Base-by-base conservation (phyloP, 2,797 vertebrate genomes). In the Phrynocephalus vlangalii region DNA sequence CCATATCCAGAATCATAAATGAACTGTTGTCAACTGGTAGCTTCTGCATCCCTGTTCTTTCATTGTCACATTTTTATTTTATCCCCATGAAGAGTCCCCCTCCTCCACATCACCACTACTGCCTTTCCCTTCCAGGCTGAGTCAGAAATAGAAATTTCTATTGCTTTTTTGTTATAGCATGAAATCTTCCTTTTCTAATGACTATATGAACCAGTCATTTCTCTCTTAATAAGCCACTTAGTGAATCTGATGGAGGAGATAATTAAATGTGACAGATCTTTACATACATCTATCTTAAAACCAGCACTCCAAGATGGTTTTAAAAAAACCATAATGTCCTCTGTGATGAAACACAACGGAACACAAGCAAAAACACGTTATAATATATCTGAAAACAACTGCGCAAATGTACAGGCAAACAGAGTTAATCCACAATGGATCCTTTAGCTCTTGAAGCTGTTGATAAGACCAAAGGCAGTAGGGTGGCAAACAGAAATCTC, bases 251-350 rank as follows among this genome's bases (percentile, higher is more conserved):
- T 92, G 93, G 94, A 96, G 91, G 89, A 96, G 95, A 93, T 94
- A 94, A 95, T 96, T 95, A 96, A 96, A 97, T 85, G 84, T 95
- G 95, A 96, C 92, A 91, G 91, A 96, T 95, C 95, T 80, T 92
- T 68, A 1, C 20, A 91, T 92, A 93, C 80, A 92, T 96, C 96
- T 95, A 94, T 95, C 96, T 96, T 95, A 91, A 95, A 95, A 93
- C 87, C 93, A 94, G 93, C 94, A 94, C 94, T 94, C 93, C 92
- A 94, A 95, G 94, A 96, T 95, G 95, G 90, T 93, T 95, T 5
- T 3, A 95, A 95, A 95, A 88, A 93, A 56, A 56, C 33, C 93
- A 82, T 95, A 94, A 92, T 93, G 90, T 94, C 81, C 38, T 78
- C 82, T 86, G 87, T 92, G 90, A 94, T 94, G 94, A 94, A 96